Base-by-base conservation (phyloP, 92 coral and sea anemone species). In the Bergia puertoricense region DNA sequence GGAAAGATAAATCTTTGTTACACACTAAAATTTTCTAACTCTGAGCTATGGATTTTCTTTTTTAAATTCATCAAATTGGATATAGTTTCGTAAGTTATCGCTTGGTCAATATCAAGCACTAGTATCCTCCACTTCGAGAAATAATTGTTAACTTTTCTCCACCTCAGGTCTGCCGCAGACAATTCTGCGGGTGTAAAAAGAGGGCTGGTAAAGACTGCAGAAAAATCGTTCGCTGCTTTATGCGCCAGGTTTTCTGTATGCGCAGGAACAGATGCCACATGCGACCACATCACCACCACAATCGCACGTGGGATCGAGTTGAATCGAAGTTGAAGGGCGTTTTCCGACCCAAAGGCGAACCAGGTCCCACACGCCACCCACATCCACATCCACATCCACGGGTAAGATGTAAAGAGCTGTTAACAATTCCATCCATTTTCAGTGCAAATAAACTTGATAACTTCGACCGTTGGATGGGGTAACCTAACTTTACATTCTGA, bases 101-200 rank as follows among this genome's bases (percentile, higher is more conserved):
- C 30, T 30, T 30, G 30, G 30, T 30, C 30, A 43, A 43, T 43
- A 43, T 43, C 5, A 2, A 43, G 46, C 46, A 5, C 8, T 5
- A 6, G 30, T 30, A 30, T 30, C 39, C 3, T 71, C 42, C 7
- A 40, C 2, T 7, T 72, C 15, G 8, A 36, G 40, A 14, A 8
- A 37, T 37, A 2, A 13, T 13, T 37, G 3, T 37, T 8, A 18
- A 4, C 37, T 41, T 45, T 66, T 68, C 13, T 43, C 20, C 41
- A 11, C 10, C 44, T 11, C 42, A 82, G 86, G 16, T 82, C 6
- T 82, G 86, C 62, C 86, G 86, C 59, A 56, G 77, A 82, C 57
- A 82, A 51, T 82, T 82, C 86, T 82, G 86, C 65, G 13, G 76
- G 11, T 82, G 86, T 43, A 82, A 68, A 44, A 82, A 40, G 86